Evolutionary conservation across 2,113 vertebrate genomes (phyloP).

Genomic region (Salvelinus namaycush): DNA sequence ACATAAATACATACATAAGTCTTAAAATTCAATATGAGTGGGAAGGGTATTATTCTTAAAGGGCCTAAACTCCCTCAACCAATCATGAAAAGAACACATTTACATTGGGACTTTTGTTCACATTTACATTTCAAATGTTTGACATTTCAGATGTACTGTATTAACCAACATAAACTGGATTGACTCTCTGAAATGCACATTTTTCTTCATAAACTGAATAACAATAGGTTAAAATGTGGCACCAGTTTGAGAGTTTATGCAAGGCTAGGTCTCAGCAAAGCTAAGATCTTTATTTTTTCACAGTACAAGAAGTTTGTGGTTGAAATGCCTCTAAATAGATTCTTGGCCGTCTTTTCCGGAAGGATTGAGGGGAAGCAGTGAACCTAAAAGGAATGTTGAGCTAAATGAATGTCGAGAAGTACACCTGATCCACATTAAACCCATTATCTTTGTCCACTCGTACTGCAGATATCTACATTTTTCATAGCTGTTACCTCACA

Average conservation of each 20-base stretch:
- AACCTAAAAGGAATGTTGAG: constrained; percentile 52
- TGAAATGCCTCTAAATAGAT: constrained; percentile 54
- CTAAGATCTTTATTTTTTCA: constrained; percentile 50
- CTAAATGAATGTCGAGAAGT: constrained; percentile 53
- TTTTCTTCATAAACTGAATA: constrained; percentile 51
- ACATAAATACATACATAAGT: constrained; percentile 40
- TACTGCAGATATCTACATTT: constrained; percentile 39
- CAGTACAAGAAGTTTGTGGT: constrained; percentile 55
- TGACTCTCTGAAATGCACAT: constrained; percentile 48
- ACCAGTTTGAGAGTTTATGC: constrained; percentile 63
- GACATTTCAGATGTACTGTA: constrained; percentile 54
- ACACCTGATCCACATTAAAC: constrained; percentile 73
- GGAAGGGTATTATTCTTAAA: constrained; percentile 31
- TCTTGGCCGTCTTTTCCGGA: constrained; percentile 41
- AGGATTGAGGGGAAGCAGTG: constrained; percentile 35
- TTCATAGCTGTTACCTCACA: constrained; percentile 53
- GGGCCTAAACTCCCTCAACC: constrained; percentile 30
- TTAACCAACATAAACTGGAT: constrained; percentile 42
- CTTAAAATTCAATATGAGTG: constrained; percentile 41
- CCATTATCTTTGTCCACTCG: constrained; percentile 59
- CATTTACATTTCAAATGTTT: constrained; percentile 42
- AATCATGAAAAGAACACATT: constrained; percentile 38
- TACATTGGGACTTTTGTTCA: constrained; percentile 28
- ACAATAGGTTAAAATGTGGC: constrained; percentile 61
- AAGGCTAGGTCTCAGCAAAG: constrained; percentile 57